Base-by-base conservation (phyloP, 2,888 invertebrate species). In the Corythucha ciliata region DNA sequence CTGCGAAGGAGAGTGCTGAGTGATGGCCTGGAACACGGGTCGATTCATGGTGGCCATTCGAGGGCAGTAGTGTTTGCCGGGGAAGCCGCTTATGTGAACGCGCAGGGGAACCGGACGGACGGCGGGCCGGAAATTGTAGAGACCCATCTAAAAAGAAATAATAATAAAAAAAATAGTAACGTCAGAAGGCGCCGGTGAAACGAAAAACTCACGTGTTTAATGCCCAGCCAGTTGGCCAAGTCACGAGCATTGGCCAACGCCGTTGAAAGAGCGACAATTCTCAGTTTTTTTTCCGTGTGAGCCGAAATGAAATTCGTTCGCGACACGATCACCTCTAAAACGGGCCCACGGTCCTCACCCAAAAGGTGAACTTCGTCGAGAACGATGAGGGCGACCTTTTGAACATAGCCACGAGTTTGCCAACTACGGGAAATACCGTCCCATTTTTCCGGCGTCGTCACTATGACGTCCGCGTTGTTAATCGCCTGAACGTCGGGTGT, bases 381-480 rank as follows among this genome's bases (percentile, higher is more conserved):
- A 25, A 98, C 82, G 57, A 97, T 86, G 6, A 97, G 72, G 0
- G 86, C 82, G 0, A 97, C 93, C 63, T 89, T 79, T 51, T 80
- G 78, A 0, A 99, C 97, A 64, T 97, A 99, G 67, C 82, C 83
- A 60, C 98, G 77, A 0, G 91, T 94, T 66, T 96, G 93, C 97
- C 97, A 99, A 56, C 91, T 92, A 54, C 97, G 78, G 70, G 93
- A 94, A 64, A 99, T 90, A 48, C 97, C 97, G 69, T 99, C 98
- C 98, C 98, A 99, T 68, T 99, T 99, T 70, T 99, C 98, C 0
- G 98, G 98, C 0, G 98, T 99, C 0, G 98, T 98, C 0, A 99
- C 92, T 60, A 99, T 97, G 1, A 99, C 81, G 66, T 89, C 83
- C 0, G 94, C 83, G 45, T 71, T 77, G 0, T 81, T 77, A 53